phyloP scores from a whole-genome alignment of 2,113 vertebrate genomes.

The Myxocyprinus asiaticus region DNA sequence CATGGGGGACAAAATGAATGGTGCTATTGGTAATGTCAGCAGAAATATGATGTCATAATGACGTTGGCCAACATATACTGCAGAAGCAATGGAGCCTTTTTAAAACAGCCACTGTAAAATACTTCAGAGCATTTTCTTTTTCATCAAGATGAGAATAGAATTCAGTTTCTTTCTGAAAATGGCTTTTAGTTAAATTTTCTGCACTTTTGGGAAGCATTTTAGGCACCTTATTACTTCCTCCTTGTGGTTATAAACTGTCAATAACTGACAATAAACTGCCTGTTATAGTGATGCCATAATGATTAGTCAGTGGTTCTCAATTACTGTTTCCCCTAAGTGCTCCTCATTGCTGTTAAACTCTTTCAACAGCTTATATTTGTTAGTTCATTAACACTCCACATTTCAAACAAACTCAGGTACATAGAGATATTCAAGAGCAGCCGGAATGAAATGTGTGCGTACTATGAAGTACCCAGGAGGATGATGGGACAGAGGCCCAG shows the following conservation, averaged over 20 bases:
- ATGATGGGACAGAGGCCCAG: conserved; percentile 93
- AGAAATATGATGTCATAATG: conserved; percentile 27
- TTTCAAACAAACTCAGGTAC: conserved; percentile 83
- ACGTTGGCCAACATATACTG: neutral
- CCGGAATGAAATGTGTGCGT: conserved; percentile 94
- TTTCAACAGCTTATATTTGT: conserved; percentile 47
- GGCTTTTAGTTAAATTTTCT: conserved; percentile 17
- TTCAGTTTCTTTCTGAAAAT: neutral
- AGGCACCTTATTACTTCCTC: conserved; percentile 31
- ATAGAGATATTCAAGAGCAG: conserved; percentile 99
- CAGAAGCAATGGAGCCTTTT: conserved; percentile 12
- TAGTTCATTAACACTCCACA: conserved; percentile 38
- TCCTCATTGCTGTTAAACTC: conserved; percentile 43
- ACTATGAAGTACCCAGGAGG: conserved; percentile 93
- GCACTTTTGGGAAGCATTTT: conserved; percentile 23
- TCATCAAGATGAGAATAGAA: too few relatives aligned
- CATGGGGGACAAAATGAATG: conserved; percentile 21
- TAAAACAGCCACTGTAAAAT: conserved; percentile 13
- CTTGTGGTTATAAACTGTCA: conserved; percentile 25
- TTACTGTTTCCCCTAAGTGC: conserved; percentile 10
- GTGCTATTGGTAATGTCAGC: neutral
- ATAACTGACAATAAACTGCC: neutral
- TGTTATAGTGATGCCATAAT: conserved; percentile 34
- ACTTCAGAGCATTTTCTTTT: neutral
- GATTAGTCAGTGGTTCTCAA: conserved; percentile 15